These are phyloP conservation scores for Lanistes nyassanus DNA, from an alignment of 1,140 invertebrate genomes.

Conservation along the genomic window DNA sequence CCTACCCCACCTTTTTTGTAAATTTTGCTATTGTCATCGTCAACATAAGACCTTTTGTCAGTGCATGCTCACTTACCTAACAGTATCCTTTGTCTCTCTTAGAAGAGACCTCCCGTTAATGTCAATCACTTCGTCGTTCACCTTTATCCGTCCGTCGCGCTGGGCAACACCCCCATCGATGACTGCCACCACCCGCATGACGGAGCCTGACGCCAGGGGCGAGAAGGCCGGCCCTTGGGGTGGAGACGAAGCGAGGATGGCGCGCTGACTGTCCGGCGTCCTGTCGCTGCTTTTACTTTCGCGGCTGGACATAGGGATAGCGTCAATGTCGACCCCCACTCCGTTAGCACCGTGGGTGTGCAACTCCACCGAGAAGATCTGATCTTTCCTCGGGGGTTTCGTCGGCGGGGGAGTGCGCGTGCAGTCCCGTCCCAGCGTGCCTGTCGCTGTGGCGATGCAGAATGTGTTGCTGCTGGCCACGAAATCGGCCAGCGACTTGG, in stretches of 20 bases:
- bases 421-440: conserved; percentile 13
- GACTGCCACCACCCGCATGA: conserved; percentile 34
- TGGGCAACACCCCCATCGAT: conserved; percentile 35
- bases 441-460: conserved; percentile 6
- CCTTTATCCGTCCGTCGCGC: conserved; percentile 42
- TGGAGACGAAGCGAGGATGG: background rate
- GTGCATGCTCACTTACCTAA: conserved; percentile 41
- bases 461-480: conserved; percentile 8
- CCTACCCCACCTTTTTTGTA: too few species aligned
- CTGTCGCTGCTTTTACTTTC: conserved; percentile 7
- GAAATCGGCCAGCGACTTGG: conserved; percentile 15
- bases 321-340: conserved; percentile 44
- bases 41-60: too few species aligned
- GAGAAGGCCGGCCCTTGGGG: background rate
- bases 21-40: too few species aligned
- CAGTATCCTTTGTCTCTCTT: conserved; percentile 40
- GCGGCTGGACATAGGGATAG: conserved; percentile 17
- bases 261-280: background rate
- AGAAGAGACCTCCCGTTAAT: conserved; percentile 45
- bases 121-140: conserved; percentile 49
- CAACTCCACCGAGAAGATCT: conserved; percentile 46
- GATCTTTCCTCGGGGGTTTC: conserved; percentile 51
- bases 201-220: background rate
- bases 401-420: conserved; percentile 39
- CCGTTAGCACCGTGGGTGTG: conserved; percentile 27